Percentiles rank a stretch among this genome's conserved stretches.
phyloP scores from a whole-genome alignment of 1,140 invertebrate genomes.

The Zaprionus vittiger region DNA sequence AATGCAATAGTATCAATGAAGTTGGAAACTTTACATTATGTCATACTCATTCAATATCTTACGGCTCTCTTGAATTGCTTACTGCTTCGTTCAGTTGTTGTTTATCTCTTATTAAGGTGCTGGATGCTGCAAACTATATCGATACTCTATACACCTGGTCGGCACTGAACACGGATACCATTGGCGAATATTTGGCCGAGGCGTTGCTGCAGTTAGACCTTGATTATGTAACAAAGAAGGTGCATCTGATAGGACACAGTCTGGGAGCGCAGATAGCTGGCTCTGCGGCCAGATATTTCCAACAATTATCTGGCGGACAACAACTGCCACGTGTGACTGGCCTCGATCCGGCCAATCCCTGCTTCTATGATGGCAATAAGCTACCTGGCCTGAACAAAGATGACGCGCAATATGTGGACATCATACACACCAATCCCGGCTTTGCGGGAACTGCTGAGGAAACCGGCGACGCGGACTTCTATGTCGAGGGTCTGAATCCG shows the following conservation, averaged over 20 bases:
- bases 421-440: constrained; percentile 90
- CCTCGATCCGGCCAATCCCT: constrained; percentile 89
- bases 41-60: too few species aligned
- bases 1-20: too few species aligned
- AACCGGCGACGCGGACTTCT: constrained; percentile 89
- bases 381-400: constrained; percentile 85
- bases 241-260: constrained; percentile 71
- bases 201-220: constrained; percentile 47
- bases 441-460: constrained; percentile 85
- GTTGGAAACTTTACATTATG: too few species aligned
- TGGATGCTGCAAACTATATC: constrained; percentile 61
- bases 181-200: constrained; percentile 61
- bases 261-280: constrained; percentile 86
- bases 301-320: constrained; percentile 37
- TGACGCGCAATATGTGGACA: constrained; percentile 88
- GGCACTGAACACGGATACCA: constrained; percentile 66
- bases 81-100: too few species aligned
- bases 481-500: constrained; percentile 84
- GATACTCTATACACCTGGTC: constrained; percentile 73
- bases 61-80: too few species aligned
- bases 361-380: constrained; percentile 85
- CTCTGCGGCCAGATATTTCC: constrained; percentile 83
- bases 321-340: constrained; percentile 86
- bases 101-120: constrained; percentile 21
- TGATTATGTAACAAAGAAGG: constrained; percentile 47